phyloP scores from a whole-genome alignment of 2,113 vertebrate genomes.

The Cromileptes altivelis region DNA sequence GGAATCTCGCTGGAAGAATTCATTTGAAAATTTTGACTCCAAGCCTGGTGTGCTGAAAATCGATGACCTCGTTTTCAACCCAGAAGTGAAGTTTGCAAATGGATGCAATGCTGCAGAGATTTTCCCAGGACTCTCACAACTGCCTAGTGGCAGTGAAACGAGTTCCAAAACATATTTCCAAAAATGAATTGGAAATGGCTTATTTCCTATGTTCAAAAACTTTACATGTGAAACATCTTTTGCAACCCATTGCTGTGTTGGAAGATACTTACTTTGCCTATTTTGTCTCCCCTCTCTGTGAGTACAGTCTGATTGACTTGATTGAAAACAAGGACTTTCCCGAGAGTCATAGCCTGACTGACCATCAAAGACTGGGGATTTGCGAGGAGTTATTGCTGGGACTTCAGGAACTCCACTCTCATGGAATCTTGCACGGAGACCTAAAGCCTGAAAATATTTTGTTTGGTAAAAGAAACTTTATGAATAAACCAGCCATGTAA shows the following conservation, averaged over 20 bases:
- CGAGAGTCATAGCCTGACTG: background rate
- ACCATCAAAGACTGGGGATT: background rate
- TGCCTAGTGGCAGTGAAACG: background rate
- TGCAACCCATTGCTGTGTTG: too few relatives aligned
- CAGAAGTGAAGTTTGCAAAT: background rate
- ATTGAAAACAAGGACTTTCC: background rate
- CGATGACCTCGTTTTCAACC: background rate
- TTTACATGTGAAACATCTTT: too few relatives aligned
- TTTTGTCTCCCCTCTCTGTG: background rate
- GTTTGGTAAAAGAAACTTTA: background rate
- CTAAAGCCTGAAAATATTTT: background rate
- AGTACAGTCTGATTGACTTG: background rate
- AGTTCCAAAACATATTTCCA: too few relatives aligned
- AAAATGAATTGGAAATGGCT: too few relatives aligned
- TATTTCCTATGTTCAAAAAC: too few relatives aligned
- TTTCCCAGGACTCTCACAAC: background rate
- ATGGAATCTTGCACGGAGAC: background rate
- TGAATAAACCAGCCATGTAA: background rate
- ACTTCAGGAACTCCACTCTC: background rate
- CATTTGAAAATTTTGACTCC: background rate
- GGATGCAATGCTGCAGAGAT: slow-evolving; percentile 3
- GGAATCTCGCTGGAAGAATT: background rate
- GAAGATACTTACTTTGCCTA: background rate
- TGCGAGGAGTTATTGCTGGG: background rate
- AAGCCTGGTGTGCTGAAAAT: background rate